Base-by-base conservation (phyloP, 2,888 invertebrate species). In the Halictus ligatus region DNA sequence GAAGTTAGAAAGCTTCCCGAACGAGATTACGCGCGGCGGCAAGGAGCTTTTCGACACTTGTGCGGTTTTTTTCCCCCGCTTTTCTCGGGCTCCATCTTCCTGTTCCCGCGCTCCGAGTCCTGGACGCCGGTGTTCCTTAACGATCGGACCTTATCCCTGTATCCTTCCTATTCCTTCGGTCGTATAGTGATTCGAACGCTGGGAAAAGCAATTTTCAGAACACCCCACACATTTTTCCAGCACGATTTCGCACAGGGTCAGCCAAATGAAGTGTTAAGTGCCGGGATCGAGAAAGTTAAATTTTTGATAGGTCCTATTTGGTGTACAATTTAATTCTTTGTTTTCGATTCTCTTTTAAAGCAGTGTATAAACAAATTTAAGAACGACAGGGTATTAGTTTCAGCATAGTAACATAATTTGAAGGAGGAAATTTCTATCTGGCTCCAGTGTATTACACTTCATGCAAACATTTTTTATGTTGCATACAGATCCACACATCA, bases 1-100 rank as follows among this genome's bases (percentile, higher is more conserved):
- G 92, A 92, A 92, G 92, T 93, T 93, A 89, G 90, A 89, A 90
- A 93, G 94, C 92, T 94, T 94, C 93, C 78, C 81, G 87, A 93
- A 93, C 88, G 88, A 91, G 93, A 93, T 94, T 92, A 93, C 85
- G 84, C 80, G 79, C 78, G 80, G 54, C 85, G 76, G 84, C 79
- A 87, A 87, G 86, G 87, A 89, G 91, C 90, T 90, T 88, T 89
- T 85, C 88, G 89, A 89, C 92, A 91, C 92, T 93, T 89, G 89
- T 90, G 89, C 80, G 91, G 92, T 88, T 93, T 92, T 89, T 84
- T 86, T 60, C 71, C 64, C 64, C 75, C 79, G 50, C 40, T 54
- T 69, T 76, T 60, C 75, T 69, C 40, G 50, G 43, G 35, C 29
- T n/a, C 58, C 60, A n/a, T 25, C 18, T 54, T 35, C 21, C 76